Base-by-base conservation (phyloP, 1,140 invertebrate genomes). In the Trigoniulus corallinus region DNA sequence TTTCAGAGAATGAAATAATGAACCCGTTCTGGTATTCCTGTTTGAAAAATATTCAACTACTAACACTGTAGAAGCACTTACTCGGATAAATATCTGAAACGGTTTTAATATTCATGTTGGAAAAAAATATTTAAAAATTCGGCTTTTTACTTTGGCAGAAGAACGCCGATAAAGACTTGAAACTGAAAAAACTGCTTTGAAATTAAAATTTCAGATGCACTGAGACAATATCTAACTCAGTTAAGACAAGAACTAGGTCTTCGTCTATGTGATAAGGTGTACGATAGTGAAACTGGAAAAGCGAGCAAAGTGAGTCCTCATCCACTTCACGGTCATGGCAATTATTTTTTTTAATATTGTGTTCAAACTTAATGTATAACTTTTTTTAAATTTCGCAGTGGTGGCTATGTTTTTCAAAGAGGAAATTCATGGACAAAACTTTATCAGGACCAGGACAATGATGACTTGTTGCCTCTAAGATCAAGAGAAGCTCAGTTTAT, bases 391-490 rank as follows among this genome's bases (percentile, higher is more conserved):
- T 10, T 10, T 45, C 69, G 54, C 62, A 76, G 72, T 99, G 95
- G 95, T 99, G 96, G 96, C 71, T 97, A 25, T 98, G 95, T 64
- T 99, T 99, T 73, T 82, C 91, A 15, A 95, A 95, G 64, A 95
- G 93, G 75, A 95, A 94, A 73, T 99, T 99, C 64, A 98, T 99
- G 94, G 95, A 99, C 62, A 98, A 98, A 64, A 94, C 88, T 41
- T 70, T 98, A 4, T 84, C 85, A 44, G 84, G 65, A 29, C 69
- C 68, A 42, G 72, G 72, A 2, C 50, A 51, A 51, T 51, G 18
- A 44, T n/a, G n/a, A n/a, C n/a, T n/a, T n/a, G n/a, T n/a, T n/a
- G n/a, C n/a, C n/a, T n/a, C n/a, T n/a, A n/a, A n/a, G n/a, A n/a
- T n/a, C n/a, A n/a, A n/a, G n/a, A n/a, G n/a, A n/a, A n/a, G n/a